These are phyloP conservation scores for Carassius carassius DNA, from an alignment of 2,113 vertebrate genomes.

Conservation along the genomic window DNA sequence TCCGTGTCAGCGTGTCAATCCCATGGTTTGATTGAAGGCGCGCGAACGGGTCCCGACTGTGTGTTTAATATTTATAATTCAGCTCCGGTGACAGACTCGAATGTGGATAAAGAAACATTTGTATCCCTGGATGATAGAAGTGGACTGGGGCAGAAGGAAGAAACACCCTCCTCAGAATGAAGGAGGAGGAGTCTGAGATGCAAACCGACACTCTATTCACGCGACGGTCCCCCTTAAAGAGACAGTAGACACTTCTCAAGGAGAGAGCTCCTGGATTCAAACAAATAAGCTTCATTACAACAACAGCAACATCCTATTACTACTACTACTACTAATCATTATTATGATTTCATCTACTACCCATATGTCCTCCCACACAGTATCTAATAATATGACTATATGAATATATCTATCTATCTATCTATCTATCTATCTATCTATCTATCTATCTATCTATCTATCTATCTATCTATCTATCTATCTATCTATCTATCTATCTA, in stretches of 20 bases:
- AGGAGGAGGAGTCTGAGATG: slow-evolving; percentile 61
- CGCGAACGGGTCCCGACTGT: not conserved
- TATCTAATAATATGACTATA: no score
- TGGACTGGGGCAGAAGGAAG: slow-evolving; percentile 42
- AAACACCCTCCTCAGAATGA: slow-evolving; percentile 28
- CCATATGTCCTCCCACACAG: no score
- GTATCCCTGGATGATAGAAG: slow-evolving; percentile 49
- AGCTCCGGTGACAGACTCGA: slow-evolving; percentile 21
- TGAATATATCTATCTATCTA: not conserved
- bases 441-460: not conserved
- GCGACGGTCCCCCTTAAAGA: slow-evolving; percentile 60
- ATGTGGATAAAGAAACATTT: slow-evolving; percentile 36
- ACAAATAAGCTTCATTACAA: not conserved
- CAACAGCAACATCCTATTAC: no score
- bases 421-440: not conserved
- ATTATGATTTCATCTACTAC: no score
- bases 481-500: no score
- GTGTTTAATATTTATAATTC: not conserved
- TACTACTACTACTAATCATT: not conserved
- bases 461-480: no score
- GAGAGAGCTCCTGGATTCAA: not conserved
- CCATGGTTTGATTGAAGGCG: slow-evolving; percentile 31
- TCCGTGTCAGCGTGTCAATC: slow-evolving; percentile 12
- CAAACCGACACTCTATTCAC: slow-evolving; percentile 58
- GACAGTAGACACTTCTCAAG: slow-evolving; percentile 35